Conservation (phyloP, 2,113 vertebrate genomes). For the Centropus bengalensis region DNA sequence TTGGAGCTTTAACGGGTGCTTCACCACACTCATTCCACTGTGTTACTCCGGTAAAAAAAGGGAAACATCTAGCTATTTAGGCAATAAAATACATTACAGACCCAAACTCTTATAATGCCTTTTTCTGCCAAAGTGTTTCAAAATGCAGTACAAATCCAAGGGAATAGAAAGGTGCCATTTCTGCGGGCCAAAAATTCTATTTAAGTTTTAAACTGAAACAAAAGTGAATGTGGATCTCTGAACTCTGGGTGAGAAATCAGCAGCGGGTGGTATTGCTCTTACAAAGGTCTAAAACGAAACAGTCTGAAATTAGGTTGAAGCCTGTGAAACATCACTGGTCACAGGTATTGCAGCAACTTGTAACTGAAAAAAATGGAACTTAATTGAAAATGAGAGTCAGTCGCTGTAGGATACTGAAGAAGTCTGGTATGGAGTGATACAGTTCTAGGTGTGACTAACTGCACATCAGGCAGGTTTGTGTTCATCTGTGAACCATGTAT, state of each 20-base stretch:
- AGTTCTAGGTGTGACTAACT: neutral
- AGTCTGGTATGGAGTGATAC: neutral
- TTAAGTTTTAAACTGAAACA: constrained; percentile 12
- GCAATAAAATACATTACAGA: constrained; percentile 5
- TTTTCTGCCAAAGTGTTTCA: neutral
- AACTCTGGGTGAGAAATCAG: constrained; percentile 12
- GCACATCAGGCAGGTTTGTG: neutral
- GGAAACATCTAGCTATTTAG: neutral
- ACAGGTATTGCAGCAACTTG: neutral
- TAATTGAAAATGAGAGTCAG: neutral
- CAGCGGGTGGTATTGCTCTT: neutral
- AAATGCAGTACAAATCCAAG: neutral
- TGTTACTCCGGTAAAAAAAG: neutral
- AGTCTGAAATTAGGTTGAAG: neutral
- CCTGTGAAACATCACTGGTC: neutral
- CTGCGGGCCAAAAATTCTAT: neutral
- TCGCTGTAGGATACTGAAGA: neutral
- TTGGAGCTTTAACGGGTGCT: neutral
- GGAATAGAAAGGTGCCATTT: constrained; percentile 33
- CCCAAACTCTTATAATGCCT: neutral
- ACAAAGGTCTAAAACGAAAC: neutral
- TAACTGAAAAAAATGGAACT: neutral
- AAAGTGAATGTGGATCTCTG: neutral
- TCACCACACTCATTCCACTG: neutral
- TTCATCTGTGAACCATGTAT: neutral